Base-by-base conservation (phyloP, 1,140 invertebrate species). In the Drosophila bocqueti region DNA sequence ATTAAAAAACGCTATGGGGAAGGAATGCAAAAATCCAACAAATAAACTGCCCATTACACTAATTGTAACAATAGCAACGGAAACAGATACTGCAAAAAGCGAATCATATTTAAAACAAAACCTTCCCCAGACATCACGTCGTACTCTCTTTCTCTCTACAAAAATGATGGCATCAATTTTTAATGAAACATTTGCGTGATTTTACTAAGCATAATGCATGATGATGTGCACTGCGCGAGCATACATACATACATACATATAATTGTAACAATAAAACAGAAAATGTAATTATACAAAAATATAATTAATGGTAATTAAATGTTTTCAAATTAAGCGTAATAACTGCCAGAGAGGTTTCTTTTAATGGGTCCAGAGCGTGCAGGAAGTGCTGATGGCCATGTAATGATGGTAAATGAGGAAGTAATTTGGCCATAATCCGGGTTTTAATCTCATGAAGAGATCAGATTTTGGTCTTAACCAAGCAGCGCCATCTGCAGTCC, bases 211-310 rank as follows among this genome's bases (percentile, higher is more conserved):
- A 89, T 72, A 80, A 86, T 86, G 61, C 65, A 83, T 66, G 45
- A 71, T 60, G 63, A 78, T 64, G 76, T 40, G 63, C 62, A 77
- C 58, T 45, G 60, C 45, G 67, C 49, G 58, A 36, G 50, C 50
- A 54, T 54, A 55, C 40, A 83, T 68, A 68, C 40, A 83, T 68
- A 68, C 54, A n/a, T 40, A 57, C 36, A 83, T 68, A 68, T 79
- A 68, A 75, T 78, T 79, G 83, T 81, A 83, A 86, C 66, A 86
- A 79, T 81, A 89, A 83, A 82, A 61, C 64, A 63, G 64, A 69
- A 83, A 81, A 89, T 89, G 84, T 89, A 89, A 89, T 89, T 89
- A 89, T 89, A 87, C 84, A 82, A 78, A 89, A 83, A 89, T 83
- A 89, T 84, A 90, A 84, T 79, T 90, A 84, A 89, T 84, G 74